Evolutionary conservation across 1,140 invertebrate genomes (phyloP).

Genomic region (Lepidurus arcticus): DNA sequence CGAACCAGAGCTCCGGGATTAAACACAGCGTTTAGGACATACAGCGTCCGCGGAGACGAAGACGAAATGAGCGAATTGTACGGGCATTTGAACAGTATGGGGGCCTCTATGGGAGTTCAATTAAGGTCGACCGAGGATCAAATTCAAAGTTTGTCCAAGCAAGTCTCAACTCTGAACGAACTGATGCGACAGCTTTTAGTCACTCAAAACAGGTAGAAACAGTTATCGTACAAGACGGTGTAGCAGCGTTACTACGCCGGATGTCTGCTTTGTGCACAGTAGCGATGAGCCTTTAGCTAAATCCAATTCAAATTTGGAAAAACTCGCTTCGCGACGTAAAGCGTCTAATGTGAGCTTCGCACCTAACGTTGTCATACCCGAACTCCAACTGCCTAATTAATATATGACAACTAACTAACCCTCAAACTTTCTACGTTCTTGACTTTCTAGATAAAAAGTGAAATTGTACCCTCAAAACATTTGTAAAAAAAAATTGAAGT

Average conservation of each 20-base stretch:
- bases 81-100: background rate
- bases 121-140: background rate
- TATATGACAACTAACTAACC: background rate
- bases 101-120: background rate
- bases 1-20: background rate
- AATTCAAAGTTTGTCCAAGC: background rate
- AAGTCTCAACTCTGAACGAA: background rate
- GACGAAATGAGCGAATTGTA: background rate
- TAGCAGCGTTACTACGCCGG: background rate
- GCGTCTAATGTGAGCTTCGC: background rate
- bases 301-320: too few relatives aligned
- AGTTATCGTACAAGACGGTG: background rate
- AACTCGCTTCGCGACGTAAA: too few relatives aligned
- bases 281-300: too few relatives aligned
- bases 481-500: background rate
- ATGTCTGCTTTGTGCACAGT: too few relatives aligned
- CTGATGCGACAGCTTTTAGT: background rate
- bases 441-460: too few relatives aligned
- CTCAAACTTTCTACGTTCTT: background rate
- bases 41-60: background rate
- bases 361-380: background rate
- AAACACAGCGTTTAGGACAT: background rate
- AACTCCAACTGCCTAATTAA: background rate
- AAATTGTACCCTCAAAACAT: background rate
- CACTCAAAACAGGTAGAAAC: background rate